phyloP scores from a whole-genome alignment of 2,888 invertebrate genomes.

The Cacoxenus indagator region DNA sequence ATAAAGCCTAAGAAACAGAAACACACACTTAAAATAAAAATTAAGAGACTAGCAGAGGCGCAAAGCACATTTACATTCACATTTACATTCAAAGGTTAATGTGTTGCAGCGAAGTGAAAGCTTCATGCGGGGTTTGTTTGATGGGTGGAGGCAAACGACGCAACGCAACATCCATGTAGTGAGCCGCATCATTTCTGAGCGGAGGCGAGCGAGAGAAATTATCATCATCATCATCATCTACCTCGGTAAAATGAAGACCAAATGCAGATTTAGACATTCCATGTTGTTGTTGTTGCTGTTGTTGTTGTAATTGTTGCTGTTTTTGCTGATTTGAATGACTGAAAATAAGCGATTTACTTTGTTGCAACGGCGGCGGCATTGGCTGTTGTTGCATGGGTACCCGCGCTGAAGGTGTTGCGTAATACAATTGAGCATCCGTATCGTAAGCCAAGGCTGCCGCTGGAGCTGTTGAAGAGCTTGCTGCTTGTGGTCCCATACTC shows the following conservation, averaged over 20 bases:
- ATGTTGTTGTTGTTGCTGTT: slow-evolving; percentile 45
- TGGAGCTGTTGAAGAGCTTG: slow-evolving; percentile 27
- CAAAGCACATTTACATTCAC: neutral
- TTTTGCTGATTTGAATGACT: slow-evolving; percentile 56
- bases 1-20: neutral
- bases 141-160: neutral
- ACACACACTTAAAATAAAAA: neutral
- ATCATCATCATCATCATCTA: slow-evolving; percentile 52
- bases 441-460: slow-evolving; percentile 39
- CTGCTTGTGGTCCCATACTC: slow-evolving; percentile 20
- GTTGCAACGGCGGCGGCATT: slow-evolving; percentile 52
- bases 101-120: neutral
- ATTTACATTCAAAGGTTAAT: neutral
- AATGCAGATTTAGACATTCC: slow-evolving; percentile 69
- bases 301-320: slow-evolving; percentile 32
- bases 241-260: slow-evolving; percentile 68
- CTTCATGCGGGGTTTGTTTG: neutral
- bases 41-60: neutral
- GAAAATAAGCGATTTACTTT: slow-evolving; percentile 64
- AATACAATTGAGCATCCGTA: slow-evolving; percentile 59
- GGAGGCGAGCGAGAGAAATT: neutral
- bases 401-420: slow-evolving; percentile 40
- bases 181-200: neutral
- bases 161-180: neutral
- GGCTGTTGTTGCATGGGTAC: slow-evolving; percentile 44